These are phyloP conservation scores for Thyatira batis DNA, from an alignment of 2,888 invertebrate genomes.

Conservation along the genomic window DNA sequence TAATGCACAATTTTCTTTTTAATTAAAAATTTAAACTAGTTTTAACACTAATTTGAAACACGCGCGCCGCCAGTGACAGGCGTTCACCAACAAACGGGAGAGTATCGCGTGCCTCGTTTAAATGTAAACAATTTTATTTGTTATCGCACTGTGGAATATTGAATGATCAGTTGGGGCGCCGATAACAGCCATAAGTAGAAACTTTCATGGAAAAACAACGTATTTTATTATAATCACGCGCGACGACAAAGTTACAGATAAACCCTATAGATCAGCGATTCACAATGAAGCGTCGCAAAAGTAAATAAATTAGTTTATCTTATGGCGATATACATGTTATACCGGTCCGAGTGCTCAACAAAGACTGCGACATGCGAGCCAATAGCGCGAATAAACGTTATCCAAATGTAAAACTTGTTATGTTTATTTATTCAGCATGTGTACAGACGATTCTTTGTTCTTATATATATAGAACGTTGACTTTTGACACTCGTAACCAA, in stretches of 20 bases:
- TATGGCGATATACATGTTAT: constrained; percentile 20
- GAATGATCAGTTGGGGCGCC: not conserved
- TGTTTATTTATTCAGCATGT: constrained; percentile 57
- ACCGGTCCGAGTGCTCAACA: constrained; percentile 26
- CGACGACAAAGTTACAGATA: constrained; percentile 4
- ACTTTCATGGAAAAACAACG: not conserved
- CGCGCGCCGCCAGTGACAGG: not conserved
- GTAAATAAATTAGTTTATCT: constrained; percentile 37
- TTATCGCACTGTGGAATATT: not conserved
- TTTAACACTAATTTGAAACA: not conserved
- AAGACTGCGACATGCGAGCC: constrained; percentile 34
- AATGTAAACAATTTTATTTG: not conserved
- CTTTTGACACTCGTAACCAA: constrained; percentile 47
- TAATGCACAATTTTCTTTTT: not conserved
- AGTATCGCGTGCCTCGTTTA: not conserved
- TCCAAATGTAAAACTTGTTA: constrained; percentile 44
- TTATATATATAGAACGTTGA: constrained; percentile 60
- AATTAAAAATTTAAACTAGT: not conserved
- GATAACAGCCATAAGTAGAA: not conserved
- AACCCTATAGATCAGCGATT: constrained; percentile 18
- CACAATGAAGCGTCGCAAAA: constrained; percentile 23
- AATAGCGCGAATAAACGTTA: constrained; percentile 42
- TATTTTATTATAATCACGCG: not conserved
- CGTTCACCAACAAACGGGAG: not conserved
- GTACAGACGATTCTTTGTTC: constrained; percentile 58